Evolutionary conservation across 2,888 invertebrate species (phyloP).

Genomic region (Caenorhabditis sp.): DNA sequence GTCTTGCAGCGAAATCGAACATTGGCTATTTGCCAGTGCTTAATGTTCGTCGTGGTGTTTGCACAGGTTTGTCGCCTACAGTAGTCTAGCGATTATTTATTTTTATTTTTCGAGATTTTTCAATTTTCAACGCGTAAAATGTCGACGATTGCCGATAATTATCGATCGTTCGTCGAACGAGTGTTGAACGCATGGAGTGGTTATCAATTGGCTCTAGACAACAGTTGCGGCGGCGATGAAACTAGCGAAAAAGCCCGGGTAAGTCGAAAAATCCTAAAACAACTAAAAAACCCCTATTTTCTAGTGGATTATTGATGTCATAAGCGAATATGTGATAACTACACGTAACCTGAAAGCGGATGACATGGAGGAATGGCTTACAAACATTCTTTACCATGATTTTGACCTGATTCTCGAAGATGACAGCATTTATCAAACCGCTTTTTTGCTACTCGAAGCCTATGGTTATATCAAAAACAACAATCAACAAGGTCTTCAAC

Average conservation of each 20-base stretch:
- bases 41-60: conserved; percentile 18
- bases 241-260: conserved; percentile 55
- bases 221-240: conserved; percentile 53
- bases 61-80: conserved; percentile 14
- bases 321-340: conserved; percentile 45
- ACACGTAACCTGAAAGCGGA: conserved; percentile 53
- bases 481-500: conserved; percentile 34
- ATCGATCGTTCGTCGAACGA: conserved; percentile 27
- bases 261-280: conserved; percentile 11
- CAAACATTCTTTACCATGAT: conserved; percentile 52
- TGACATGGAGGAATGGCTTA: conserved; percentile 60
- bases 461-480: conserved; percentile 48
- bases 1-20: conserved; percentile 22
- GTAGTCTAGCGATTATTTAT: conserved; percentile 7
- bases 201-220: conserved; percentile 57
- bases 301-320: conserved; percentile 56
- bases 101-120: conserved; percentile 4
- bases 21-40: conserved; percentile 1
- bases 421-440: conserved; percentile 51
- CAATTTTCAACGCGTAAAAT: conserved; percentile 6
- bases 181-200: conserved; percentile 52
- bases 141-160: conserved; percentile 5
- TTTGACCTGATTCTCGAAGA: conserved; percentile 62
- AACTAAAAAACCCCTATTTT: conserved; percentile 14
- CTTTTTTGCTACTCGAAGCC: conserved; percentile 51